Base-by-base conservation (phyloP, 2,888 invertebrate genomes). In the Luperina testacea region DNA sequence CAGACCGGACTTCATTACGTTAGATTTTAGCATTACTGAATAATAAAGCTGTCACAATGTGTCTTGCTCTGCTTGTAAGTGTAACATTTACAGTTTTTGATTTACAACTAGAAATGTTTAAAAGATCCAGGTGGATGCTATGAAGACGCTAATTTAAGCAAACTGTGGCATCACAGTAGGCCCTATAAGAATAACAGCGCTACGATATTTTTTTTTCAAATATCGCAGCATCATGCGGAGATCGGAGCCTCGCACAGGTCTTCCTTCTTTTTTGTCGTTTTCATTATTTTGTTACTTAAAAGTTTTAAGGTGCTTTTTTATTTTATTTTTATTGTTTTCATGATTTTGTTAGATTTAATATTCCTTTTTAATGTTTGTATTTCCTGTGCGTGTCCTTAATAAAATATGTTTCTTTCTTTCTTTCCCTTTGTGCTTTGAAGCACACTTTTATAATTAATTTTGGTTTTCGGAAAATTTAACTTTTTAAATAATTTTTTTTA, bases 11-110 rank as follows among this genome's bases (percentile, higher is more conserved):
- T 64, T 42, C 11, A n/a, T 83, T 48, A 77, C n/a, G 32, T 57
- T 42, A 5, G 32, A 42, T 67, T 77, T 38, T 59, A 59, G 15
- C 6, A 67, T 77, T 38, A 48, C 59, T 45, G 24, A 38, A 53
- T 61, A 53, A 48, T 53, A 77, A 77, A 68, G 45, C 24, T 45
- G 67, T 77, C 53, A 61, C 0, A 45, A 61, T 42, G 17, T 53
- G 15, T 2, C 17, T 80, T 80, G n/a, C 9, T 67, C 6, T 38
- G 42, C 20, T 75, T n/a, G n/a, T 57, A 51, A 59, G 20, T n/a
- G 11, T 17, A 11, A 11, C 3, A 42, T 76, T 76, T 17, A 13
- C 5, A 15, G n/a, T 24, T 68, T 53, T 53, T 45, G n/a, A 38
- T 77, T 61, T 38, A 59, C 8, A 53, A 20, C 42, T 42, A 0